Evolutionary conservation across 2,113 vertebrate species (phyloP).

Genomic region (Erpornis zantholeuca): DNA sequence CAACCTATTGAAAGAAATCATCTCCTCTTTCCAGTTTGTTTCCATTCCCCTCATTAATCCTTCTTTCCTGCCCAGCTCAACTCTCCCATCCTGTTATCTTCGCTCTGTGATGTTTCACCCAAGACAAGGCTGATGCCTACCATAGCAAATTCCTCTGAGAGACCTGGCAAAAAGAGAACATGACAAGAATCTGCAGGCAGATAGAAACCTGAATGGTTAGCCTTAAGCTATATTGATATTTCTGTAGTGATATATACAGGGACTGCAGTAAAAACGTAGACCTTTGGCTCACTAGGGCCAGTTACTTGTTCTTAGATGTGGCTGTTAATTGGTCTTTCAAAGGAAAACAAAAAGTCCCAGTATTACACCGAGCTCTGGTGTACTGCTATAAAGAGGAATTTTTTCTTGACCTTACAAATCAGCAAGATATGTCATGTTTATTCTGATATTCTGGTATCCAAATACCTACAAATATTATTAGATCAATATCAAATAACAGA

Average conservation of each 20-base stretch:
- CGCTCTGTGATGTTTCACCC: background rate
- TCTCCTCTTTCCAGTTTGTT: slow-evolving; percentile 15
- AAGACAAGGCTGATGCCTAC: background rate
- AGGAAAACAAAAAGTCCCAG: background rate
- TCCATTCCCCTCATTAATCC: slow-evolving; percentile 17
- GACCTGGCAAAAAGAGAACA: slow-evolving; percentile 8
- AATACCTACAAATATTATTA: background rate
- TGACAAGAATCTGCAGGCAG: slow-evolving; percentile 28
- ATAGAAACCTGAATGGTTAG: background rate
- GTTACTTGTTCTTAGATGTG: slow-evolving; percentile 7
- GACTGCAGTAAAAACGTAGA: background rate
- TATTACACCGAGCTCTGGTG: background rate
- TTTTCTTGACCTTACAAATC: background rate
- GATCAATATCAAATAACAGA: background rate
- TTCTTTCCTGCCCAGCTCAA: slow-evolving; percentile 9
- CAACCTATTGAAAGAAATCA: slow-evolving; percentile 1
- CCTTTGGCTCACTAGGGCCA: slow-evolving; percentile 5
- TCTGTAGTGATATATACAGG: slow-evolving; percentile 1
- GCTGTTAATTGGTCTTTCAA: slow-evolving; percentile 10
- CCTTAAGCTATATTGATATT: slow-evolving; percentile 33
- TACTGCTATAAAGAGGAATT: background rate
- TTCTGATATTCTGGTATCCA: background rate
- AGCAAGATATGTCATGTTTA: background rate
- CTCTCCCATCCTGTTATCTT: slow-evolving; percentile 30
- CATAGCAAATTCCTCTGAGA: background rate